Evolutionary conservation across 92 coral and sea anemone species (phyloP), one percentile per base, ranked within the genome.

Genomic region (Palythoa grandis): DNA sequence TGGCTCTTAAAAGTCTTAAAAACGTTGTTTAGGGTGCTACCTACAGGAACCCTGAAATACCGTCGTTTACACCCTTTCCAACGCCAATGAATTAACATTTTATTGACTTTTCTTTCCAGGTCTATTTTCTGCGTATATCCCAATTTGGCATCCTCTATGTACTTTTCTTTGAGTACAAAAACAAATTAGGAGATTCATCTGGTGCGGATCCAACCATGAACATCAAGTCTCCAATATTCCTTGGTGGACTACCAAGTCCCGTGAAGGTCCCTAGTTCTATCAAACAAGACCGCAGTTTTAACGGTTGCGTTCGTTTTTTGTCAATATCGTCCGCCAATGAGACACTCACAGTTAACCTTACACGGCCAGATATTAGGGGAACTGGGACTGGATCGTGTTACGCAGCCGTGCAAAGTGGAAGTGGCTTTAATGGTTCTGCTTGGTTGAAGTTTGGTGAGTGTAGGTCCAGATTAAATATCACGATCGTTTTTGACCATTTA

Each of bases 371-470:
- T 19, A 17, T 76, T 7, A 25, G 52, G 23, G 93, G 95, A 11
- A 76, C 84, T 19, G 87, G 86, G 11, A 82, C 75, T 19, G 85
- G 91, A 8, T 16, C 79, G 10, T 93, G 98, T 70, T 87, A 89
- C 35, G 57, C 67, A 17, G 58, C 48, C 23, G 93, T 86, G 12
- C 89, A 88, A 74, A 86, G 94, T 2, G 97, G 98, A 14, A 72
- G 92, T 29, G 92, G 93, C 12, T 91, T 95, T 66, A 93, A 93
- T 71, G 95, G 92, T 14, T 83, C 96, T 7, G 86, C 95, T 5
- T 95, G 96, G 98, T 77, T 89, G 52, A 86, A 86, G 82, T 95
- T 93, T 88, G 90, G 98, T 93, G 87, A 71, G 93, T 61, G 4
- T 66, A 22, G 47, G 6, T 40, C 47, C 6, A 40, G 47, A 40